A percentile compares a stretch with the other conserved stretches of the same genome.
These are phyloP conservation scores for Brevimyrus niger DNA, from an alignment of 2,113 vertebrate genomes.

Conservation along the genomic window DNA sequence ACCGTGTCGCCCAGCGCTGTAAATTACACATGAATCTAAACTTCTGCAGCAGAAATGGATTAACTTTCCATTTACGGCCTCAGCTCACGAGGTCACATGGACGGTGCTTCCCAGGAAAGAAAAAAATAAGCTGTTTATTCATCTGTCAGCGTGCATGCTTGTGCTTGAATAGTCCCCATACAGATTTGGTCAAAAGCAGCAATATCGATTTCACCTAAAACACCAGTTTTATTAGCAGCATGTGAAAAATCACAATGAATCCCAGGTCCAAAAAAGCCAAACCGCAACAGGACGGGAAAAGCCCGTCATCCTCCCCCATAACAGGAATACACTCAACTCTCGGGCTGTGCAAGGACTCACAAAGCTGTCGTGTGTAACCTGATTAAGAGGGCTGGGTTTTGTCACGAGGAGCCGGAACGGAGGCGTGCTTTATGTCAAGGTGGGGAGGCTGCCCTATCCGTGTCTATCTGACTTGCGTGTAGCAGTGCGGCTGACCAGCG, in stretches of 20 bases:
- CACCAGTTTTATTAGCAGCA: neutral
- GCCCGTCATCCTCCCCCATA: neutral
- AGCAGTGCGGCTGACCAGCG: neutral
- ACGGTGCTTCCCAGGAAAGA: neutral
- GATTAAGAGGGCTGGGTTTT: neutral
- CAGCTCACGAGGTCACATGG: neutral
- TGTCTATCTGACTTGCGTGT: neutral
- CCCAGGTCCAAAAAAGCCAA: neutral
- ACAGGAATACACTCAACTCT: neutral
- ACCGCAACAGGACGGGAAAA: neutral
- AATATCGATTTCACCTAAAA: neutral
- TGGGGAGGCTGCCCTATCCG: neutral
- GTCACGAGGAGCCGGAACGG: neutral
- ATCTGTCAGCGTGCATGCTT: neutral
- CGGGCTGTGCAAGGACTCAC: neutral
- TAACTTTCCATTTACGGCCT: neutral
- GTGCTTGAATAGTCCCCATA: neutral
- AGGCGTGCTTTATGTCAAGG: neutral
- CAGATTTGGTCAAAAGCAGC: neutral
- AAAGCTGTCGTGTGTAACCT: neutral
- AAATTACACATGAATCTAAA: neutral
- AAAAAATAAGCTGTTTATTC: neutral
- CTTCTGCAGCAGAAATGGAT: neutral
- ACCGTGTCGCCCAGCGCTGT: neutral
- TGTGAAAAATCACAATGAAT: slow-evolving; percentile 10